Percentiles rank a stretch among this genome's conserved stretches.
These are phyloP conservation scores for Xestia sexstrigata DNA, from an alignment of 2,888 invertebrate genomes.

Conservation along the genomic window DNA sequence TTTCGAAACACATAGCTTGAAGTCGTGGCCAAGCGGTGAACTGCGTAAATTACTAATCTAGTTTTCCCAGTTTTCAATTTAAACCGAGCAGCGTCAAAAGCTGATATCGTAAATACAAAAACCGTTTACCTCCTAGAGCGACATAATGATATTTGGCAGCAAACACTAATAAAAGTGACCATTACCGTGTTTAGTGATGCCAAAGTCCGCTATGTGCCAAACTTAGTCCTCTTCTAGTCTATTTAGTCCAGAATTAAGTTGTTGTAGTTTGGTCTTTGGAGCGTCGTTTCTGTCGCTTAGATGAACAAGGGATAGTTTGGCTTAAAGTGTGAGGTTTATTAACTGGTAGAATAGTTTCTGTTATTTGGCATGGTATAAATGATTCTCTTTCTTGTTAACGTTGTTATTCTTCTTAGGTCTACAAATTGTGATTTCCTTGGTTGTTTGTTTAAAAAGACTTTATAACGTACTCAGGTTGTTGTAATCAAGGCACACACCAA, in stretches of 20 bases:
- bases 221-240: constrained; percentile 36
- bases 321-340: neutral
- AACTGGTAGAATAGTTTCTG: neutral
- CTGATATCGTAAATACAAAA: constrained; percentile 29
- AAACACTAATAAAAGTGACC: constrained; percentile 52
- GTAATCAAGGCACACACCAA: neutral
- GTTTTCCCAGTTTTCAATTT: constrained; percentile 9
- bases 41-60: neutral
- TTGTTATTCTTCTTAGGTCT: neutral
- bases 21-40: neutral
- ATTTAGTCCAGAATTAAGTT: constrained; percentile 51
- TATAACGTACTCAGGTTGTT: neutral
- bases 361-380: neutral
- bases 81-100: neutral
- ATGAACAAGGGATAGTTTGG: constrained; percentile 15
- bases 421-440: neutral
- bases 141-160: constrained; percentile 53
- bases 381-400: neutral
- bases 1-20: neutral
- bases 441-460: neutral
- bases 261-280: constrained; percentile 36
- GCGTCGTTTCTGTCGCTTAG: constrained; percentile 25
- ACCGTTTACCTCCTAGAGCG: constrained; percentile 31
- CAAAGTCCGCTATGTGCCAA: constrained; percentile 49
- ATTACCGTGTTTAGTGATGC: constrained; percentile 42